Conservation (phyloP, 2,888 invertebrate species). For the Pandemis heparana region DNA sequence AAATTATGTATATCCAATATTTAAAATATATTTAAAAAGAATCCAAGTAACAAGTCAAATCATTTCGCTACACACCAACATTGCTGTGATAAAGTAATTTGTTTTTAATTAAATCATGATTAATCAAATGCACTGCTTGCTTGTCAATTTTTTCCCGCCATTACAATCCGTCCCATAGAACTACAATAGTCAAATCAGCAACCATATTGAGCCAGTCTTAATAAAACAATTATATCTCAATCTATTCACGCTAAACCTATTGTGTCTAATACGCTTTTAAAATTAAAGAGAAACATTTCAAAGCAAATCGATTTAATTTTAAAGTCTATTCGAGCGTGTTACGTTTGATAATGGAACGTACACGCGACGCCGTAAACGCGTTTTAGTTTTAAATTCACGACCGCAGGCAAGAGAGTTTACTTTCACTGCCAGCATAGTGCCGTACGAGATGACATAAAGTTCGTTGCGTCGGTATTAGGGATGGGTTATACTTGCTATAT, state of each 20-base stretch:
- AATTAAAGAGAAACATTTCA: constrained; percentile 9
- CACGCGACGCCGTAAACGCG: background rate
- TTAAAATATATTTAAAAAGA: background rate
- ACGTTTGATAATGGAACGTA: background rate
- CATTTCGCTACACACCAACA: background rate
- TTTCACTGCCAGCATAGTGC: constrained; percentile 24
- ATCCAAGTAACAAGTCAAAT: background rate
- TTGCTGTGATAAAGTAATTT: background rate
- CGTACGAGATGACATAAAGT: constrained; percentile 35
- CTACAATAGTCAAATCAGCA: constrained; percentile 29
- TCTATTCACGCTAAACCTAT: constrained; percentile 11
- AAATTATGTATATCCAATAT: background rate
- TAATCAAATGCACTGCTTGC: constrained; percentile 17
- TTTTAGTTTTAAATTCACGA: constrained; percentile 10
- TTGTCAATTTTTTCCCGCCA: constrained; percentile 23
- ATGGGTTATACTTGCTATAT: too few species aligned
- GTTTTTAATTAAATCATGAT: constrained; percentile 3
- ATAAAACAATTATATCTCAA: constrained; percentile 31
- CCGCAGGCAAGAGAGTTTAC: constrained; percentile 15
- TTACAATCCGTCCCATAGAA: background rate
- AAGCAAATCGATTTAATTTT: background rate
- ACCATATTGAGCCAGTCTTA: constrained; percentile 16
- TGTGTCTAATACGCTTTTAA: constrained; percentile 5
- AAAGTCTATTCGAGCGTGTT: constrained; percentile 3
- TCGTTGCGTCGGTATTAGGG: constrained; percentile 45